Evolutionary conservation across 2,888 invertebrate species (phyloP), one percentile per base, ranked within the genome.

Genomic region (Lepidonotus clava): DNA sequence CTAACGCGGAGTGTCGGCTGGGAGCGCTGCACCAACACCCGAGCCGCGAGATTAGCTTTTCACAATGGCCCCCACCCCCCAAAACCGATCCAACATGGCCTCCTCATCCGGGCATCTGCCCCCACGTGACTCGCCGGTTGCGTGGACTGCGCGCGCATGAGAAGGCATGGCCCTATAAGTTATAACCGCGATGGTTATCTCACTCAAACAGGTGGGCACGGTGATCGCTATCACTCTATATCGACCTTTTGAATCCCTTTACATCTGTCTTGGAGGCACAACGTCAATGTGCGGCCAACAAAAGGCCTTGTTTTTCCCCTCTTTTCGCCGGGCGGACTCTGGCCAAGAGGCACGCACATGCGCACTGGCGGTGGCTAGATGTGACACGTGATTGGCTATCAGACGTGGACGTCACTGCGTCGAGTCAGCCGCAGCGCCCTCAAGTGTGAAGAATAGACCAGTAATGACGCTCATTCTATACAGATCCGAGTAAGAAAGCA

Each of bases 61-160:
- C 71, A 71, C 71, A 71, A 71, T 71, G 38, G 71, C 71, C 56
- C 5, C 56, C 38, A 34, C 36, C 38, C 4, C 5, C 36, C 34
- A 34, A 8, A 18, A 34, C 71, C 71, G 71, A 71, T 71, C 71
- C 80, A 80, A 80, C 18, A 80, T 80, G 80, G 80, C 80, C 32
- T 21, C 51, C 46, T 51, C 80, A 80, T 80, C 80, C 80, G 80
- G 80, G 80, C 80, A 80, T 80, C 80, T 80, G 80, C 46, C 36
- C 46, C 46, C 80, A 41, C 46, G 80, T 80, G 80, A 41, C 80
- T 80, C 32, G 71, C 5, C 41, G 18, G 41, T 18, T 51, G 80
- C 80, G 46, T 24, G 46, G 80, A 24, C 1, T n/a, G 28, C n/a
- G 80, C 34, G 80, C 80, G 71, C 71, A 71, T 71, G 36, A 36